phyloP scores from a whole-genome alignment of 2,113 vertebrate genomes.

The Sylvia atricapilla region DNA sequence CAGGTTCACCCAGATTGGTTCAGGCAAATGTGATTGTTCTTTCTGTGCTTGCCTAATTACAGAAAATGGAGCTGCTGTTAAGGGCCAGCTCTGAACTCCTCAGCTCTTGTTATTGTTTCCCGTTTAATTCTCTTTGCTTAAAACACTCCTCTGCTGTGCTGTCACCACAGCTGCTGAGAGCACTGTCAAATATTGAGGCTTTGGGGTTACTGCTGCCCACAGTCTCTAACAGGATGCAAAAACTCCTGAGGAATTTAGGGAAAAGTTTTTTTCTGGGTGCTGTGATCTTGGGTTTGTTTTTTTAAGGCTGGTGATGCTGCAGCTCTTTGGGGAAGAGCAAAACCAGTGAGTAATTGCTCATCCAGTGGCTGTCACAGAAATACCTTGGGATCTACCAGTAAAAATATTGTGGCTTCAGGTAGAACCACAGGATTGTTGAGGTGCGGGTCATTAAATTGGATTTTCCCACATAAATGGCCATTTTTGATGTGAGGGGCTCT shows the following conservation, averaged over 20 bases:
- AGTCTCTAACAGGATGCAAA: neutral
- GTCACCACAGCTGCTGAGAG: neutral
- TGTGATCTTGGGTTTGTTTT: accelerated
- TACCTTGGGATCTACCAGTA: neutral
- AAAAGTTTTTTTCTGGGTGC: neutral
- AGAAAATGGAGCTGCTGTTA: neutral
- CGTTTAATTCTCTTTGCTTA: neutral
- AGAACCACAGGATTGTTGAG: neutral
- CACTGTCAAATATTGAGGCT: neutral
- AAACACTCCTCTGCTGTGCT: neutral
- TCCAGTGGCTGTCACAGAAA: neutral
- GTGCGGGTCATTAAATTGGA: neutral
- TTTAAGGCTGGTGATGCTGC: neutral
- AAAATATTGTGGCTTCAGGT: neutral
- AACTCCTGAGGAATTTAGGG: accelerated
- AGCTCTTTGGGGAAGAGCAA: neutral
- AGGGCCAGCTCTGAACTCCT: neutral
- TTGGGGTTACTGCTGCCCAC: neutral
- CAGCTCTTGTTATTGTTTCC: neutral
- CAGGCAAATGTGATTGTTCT: neutral
- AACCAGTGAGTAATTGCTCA: neutral
- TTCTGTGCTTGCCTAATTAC: neutral
- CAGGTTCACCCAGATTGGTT: neutral
- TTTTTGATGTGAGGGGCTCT: neutral
- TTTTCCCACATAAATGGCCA: neutral